These are phyloP conservation scores for Siniperca undulata DNA, from an alignment of 2,797 vertebrate genomes.

Conservation along the genomic window DNA sequence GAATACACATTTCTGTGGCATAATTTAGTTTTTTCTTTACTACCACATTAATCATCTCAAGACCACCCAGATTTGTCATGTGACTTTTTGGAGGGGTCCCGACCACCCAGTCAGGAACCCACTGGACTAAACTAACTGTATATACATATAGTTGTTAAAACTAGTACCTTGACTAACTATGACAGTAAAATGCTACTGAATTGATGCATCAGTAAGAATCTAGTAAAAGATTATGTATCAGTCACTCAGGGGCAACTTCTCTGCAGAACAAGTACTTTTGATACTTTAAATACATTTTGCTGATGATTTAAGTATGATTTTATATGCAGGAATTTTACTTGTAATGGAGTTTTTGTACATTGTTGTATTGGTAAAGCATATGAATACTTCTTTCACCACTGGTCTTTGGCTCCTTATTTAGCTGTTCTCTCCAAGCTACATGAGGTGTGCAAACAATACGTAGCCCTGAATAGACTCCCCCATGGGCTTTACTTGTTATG, in stretches of 20 bases:
- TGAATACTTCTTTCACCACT: background rate
- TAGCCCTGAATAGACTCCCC: conserved; percentile 31
- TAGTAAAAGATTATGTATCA: background rate
- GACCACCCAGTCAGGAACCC: no score
- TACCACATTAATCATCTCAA: background rate
- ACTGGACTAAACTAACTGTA: background rate
- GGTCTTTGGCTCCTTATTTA: conserved; percentile 23
- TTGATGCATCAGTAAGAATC: background rate
- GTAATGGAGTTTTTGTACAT: background rate
- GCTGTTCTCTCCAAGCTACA: conserved; percentile 2
- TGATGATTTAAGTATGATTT: background rate
- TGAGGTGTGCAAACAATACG: conserved; percentile 30
- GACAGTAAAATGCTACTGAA: background rate
- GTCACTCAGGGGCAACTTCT: background rate
- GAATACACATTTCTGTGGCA: background rate
- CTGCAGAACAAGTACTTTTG: background rate
- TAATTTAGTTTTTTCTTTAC: background rate
- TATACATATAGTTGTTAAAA: background rate
- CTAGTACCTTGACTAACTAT: background rate
- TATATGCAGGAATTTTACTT: background rate
- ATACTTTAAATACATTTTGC: background rate
- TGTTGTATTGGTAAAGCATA: background rate
- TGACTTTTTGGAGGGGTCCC: no score
- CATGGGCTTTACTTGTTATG: conserved; percentile 29
- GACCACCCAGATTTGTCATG: background rate